Percentiles rank a stretch among this genome's conserved stretches.
phyloP scores from a whole-genome alignment of 2,113 vertebrate genomes.

The Stigmatopora argus region DNA sequence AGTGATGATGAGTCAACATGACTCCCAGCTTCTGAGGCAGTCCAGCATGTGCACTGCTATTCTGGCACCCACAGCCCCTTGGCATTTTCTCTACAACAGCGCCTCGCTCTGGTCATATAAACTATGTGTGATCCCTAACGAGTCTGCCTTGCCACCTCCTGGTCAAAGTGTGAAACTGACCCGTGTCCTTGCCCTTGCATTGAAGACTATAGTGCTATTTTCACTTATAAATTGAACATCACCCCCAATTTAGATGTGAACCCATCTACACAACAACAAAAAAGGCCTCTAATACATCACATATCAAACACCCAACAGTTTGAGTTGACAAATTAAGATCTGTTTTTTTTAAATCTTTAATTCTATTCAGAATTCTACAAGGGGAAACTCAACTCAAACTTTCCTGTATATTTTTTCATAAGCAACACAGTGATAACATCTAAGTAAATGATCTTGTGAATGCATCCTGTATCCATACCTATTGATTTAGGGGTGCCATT shows the following conservation, averaged over 20 bases:
- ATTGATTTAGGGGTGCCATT: not conserved
- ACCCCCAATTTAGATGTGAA: not conserved
- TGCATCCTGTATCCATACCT: not conserved
- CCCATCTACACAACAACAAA: too few species aligned
- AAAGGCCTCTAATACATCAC: too few species aligned
- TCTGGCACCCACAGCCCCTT: conserved; percentile 30
- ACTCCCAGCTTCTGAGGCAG: conserved; percentile 18
- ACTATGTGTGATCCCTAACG: conserved; percentile 1
- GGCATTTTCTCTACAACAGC: conserved; percentile 14
- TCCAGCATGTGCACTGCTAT: not conserved
- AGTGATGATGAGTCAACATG: conserved; percentile 39
- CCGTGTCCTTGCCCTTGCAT: not conserved
- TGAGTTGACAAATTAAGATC: not conserved
- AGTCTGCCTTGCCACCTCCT: conserved; percentile 31
- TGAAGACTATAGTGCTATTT: not conserved
- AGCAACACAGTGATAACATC: not conserved
- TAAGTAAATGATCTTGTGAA: not conserved
- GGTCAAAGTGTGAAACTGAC: conserved; percentile 1
- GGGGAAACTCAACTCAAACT: not conserved
- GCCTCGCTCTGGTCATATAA: conserved; percentile 22
- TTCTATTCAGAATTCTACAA: not conserved
- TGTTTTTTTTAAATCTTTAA: not conserved
- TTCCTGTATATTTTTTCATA: not conserved
- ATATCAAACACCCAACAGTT: too few species aligned
- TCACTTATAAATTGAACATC: not conserved